Evolutionary conservation across 2,797 vertebrate genomes (phyloP).

Genomic region (Coreius guichenoti): DNA sequence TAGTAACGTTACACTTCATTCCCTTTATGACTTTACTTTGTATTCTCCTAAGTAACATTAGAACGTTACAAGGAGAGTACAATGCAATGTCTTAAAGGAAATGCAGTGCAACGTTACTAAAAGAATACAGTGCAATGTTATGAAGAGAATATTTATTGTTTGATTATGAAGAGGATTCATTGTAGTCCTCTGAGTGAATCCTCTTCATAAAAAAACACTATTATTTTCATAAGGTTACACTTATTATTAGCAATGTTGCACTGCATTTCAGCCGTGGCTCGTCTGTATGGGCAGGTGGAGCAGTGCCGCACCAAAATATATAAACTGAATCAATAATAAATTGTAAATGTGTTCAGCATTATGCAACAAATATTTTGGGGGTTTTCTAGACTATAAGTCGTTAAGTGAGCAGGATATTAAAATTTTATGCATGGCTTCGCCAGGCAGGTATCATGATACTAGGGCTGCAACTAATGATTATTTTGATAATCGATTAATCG

Average conservation of each 20-base stretch:
- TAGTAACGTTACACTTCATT: background rate
- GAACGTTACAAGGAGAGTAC: background rate
- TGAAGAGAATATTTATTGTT: background rate
- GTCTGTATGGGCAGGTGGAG: background rate
- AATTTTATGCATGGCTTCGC: background rate
- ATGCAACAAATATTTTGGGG: background rate
- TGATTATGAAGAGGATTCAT: background rate
- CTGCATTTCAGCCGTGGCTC: background rate
- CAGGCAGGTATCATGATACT: background rate
- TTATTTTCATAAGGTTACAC: background rate
- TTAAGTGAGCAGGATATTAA: background rate
- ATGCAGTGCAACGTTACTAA: background rate
- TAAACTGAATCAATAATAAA: background rate
- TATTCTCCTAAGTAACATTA: background rate
- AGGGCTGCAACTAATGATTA: too few relatives aligned
- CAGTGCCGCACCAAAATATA: background rate
- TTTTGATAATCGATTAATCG: too few relatives aligned
- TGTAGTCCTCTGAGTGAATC: background rate
- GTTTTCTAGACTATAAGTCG: background rate
- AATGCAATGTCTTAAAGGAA: background rate
- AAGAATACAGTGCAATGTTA: background rate
- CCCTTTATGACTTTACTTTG: background rate
- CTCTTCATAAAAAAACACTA: background rate
- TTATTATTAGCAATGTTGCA: background rate
- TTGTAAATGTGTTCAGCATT: background rate